phyloP scores from a whole-genome alignment of 30 jellyfish, hydroid and myxozoan genomes.

The Aurelia aurita region DNA sequence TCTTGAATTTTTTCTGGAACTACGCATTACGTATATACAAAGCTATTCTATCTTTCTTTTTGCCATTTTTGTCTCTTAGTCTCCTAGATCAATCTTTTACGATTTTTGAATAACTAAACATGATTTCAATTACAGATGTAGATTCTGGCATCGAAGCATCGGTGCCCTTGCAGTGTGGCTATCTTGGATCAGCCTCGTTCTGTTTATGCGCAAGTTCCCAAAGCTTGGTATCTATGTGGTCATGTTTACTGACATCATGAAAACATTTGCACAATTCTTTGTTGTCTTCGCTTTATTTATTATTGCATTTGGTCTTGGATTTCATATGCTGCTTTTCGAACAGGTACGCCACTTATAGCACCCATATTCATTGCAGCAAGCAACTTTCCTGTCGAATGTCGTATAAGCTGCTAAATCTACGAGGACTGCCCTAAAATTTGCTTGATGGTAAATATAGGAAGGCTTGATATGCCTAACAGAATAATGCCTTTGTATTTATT shows the following conservation, averaged over 20 bases:
- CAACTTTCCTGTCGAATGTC: neutral
- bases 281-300: conserved; percentile 87
- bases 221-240: conserved; percentile 98
- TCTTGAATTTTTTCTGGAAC: too few relatives aligned
- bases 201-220: conserved; percentile 98
- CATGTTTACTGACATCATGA: conserved; percentile 95
- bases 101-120: neutral
- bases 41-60: too few relatives aligned
- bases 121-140: conserved; percentile 58
- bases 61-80: too few relatives aligned
- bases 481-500: too few relatives aligned
- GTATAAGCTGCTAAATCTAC: neutral
- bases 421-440: too few relatives aligned
- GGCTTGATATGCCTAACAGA: too few relatives aligned
- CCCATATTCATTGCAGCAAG: too few relatives aligned
- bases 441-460: too few relatives aligned
- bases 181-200: conserved; percentile 96
- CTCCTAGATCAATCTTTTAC: too few relatives aligned
- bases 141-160: conserved; percentile 89
- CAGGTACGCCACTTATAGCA: conserved; percentile 48
- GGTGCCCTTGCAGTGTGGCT: conserved; percentile 98
- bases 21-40: too few relatives aligned
- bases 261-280: conserved; percentile 95
- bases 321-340: conserved; percentile 88
- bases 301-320: conserved; percentile 97